A percentile compares a stretch with the other conserved stretches of the same genome.
These are phyloP conservation scores for Julus scanicus DNA, from an alignment of 2,888 invertebrate species.

Conservation along the genomic window DNA sequence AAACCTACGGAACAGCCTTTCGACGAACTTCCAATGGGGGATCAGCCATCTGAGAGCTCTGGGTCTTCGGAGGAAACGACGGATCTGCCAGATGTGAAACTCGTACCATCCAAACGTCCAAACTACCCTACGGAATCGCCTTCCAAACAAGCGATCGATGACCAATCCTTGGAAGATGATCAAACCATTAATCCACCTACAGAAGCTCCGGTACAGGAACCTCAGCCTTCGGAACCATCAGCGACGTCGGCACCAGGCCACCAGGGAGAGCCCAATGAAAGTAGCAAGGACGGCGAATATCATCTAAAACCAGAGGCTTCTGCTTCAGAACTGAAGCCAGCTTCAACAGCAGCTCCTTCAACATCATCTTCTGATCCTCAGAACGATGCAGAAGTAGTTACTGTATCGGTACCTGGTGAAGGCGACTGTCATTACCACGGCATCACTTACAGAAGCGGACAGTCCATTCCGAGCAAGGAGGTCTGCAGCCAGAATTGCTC, in stretches of 20 bases:
- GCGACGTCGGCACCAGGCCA: neutral
- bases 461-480: constrained; percentile 58
- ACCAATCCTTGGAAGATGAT: neutral
- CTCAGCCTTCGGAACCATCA: neutral
- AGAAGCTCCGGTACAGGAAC: neutral
- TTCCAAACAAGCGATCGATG: neutral
- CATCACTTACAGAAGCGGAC: constrained; percentile 57
- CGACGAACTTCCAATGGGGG: neutral
- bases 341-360: neutral
- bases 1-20: neutral
- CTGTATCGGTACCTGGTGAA: constrained; percentile 56
- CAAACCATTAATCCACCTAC: neutral
- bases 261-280: neutral
- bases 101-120: constrained; percentile 7
- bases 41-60: constrained; percentile 10
- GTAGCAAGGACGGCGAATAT: neutral
- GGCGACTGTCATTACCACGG: constrained; percentile 58
- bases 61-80: constrained; percentile 51
- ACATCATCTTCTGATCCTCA: neutral
- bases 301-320: neutral
- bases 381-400: neutral
- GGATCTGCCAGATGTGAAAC: constrained; percentile 58
- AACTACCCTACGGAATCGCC: too few species aligned
- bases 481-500: constrained; percentile 59
- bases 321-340: neutral